Percentiles rank a stretch among this genome's conserved stretches.
phyloP scores from a whole-genome alignment of 2,113 vertebrate species.

The Calypte anna region DNA sequence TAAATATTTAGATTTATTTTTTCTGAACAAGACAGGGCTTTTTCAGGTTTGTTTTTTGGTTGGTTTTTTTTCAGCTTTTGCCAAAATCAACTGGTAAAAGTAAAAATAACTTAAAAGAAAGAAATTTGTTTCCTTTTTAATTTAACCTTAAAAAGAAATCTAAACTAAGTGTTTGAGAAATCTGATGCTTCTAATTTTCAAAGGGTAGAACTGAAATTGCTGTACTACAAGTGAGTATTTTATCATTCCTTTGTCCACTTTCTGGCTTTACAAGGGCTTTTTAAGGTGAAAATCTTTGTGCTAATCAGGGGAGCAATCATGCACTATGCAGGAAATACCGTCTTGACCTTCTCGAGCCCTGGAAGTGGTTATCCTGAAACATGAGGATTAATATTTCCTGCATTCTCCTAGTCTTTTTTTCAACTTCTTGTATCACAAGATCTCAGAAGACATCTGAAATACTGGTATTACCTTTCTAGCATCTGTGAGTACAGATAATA shows the following conservation, averaged over 20 bases:
- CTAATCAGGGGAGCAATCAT: conserved; percentile 2
- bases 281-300: conserved; percentile 11
- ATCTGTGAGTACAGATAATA: neutral
- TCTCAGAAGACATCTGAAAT: neutral
- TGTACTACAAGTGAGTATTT: neutral
- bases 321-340: neutral
- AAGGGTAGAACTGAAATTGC: neutral
- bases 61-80: neutral
- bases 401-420: neutral
- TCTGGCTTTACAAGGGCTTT: neutral
- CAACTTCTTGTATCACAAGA: neutral
- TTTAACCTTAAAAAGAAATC: neutral
- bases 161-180: neutral
- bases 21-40: conserved; percentile 10
- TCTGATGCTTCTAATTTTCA: neutral
- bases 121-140: neutral
- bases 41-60: neutral
- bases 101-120: neutral
- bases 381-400: conserved; percentile 58
- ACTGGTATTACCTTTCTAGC: neutral
- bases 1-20: conserved; percentile 30
- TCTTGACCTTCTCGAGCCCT: conserved; percentile 19
- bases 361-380: conserved; percentile 49
- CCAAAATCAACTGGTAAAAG: neutral
- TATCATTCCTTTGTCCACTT: neutral